phyloP scores from a whole-genome alignment of 2,888 invertebrate species.

The Platycnemis pennipes region DNA sequence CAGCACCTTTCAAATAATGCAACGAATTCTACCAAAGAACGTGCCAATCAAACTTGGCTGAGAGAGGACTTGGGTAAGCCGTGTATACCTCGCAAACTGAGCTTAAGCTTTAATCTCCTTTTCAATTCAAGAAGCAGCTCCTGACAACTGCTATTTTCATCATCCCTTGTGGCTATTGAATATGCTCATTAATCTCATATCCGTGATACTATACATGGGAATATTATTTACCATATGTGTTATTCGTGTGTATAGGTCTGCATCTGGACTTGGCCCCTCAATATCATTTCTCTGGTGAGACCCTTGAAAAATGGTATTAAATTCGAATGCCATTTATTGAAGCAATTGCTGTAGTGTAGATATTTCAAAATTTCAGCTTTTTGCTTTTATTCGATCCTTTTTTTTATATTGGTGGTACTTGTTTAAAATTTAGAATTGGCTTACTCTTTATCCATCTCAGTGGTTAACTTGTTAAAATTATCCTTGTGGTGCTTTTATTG shows the following conservation, averaged over 20 bases:
- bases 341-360: slow-evolving; percentile 10
- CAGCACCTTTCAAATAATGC: slow-evolving; percentile 71
- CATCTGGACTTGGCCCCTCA: slow-evolving; percentile 65
- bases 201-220: slow-evolving; percentile 22
- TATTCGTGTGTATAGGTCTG: slow-evolving; percentile 61
- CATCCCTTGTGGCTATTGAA: slow-evolving; percentile 22
- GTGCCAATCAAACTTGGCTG: slow-evolving; percentile 84
- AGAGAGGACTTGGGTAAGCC: slow-evolving; percentile 82
- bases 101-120: slow-evolving; percentile 37
- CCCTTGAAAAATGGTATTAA: slow-evolving; percentile 51
- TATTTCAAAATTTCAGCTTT: neutral
- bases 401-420: neutral
- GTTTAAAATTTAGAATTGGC: neutral
- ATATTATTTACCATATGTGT: slow-evolving; percentile 54
- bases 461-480: neutral
- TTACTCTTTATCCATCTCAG: slow-evolving; percentile 30
- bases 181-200: slow-evolving; percentile 18
- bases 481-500: neutral
- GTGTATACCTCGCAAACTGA: neutral
- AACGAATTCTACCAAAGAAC: slow-evolving; percentile 78
- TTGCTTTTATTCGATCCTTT: neutral
- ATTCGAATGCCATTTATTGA: slow-evolving; percentile 23
- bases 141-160: neutral
- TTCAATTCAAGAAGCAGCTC: neutral
- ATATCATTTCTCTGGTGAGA: slow-evolving; percentile 60